These are phyloP conservation scores for Ictalurus punctatus DNA, from an alignment of 2,113 vertebrate genomes.

Conservation along the genomic window DNA sequence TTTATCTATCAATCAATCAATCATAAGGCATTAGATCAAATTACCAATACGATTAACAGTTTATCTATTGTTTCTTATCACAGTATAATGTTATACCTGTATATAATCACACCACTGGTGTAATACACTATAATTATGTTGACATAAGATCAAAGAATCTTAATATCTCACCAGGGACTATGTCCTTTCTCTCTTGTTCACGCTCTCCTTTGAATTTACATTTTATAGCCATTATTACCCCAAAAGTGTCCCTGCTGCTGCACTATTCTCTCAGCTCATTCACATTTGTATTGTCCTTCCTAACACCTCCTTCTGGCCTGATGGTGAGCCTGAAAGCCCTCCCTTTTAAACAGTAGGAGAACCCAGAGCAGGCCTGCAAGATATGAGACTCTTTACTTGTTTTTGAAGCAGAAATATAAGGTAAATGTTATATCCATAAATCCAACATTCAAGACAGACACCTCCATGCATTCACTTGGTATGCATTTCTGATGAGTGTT, in stretches of 20 bases:
- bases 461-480: neutral
- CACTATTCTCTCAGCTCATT: slow-evolving; percentile 42
- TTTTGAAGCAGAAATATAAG: neutral
- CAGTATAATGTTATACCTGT: slow-evolving; percentile 1
- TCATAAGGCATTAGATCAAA: neutral
- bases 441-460: neutral
- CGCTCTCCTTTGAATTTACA: slow-evolving; percentile 44
- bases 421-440: neutral
- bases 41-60: neutral
- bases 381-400: neutral
- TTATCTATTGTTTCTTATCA: neutral
- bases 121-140: neutral
- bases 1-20: neutral
- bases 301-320: slow-evolving; percentile 35
- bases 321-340: slow-evolving; percentile 30
- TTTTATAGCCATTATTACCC: slow-evolving; percentile 49
- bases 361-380: neutral
- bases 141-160: slow-evolving; percentile 30
- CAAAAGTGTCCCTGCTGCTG: slow-evolving; percentile 26
- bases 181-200: slow-evolving; percentile 1
- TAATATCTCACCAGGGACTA: slow-evolving; percentile 14
- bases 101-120: slow-evolving; percentile 15
- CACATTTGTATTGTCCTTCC: slow-evolving; percentile 34
- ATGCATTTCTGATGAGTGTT: neutral
- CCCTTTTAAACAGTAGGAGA: neutral